Evolutionary conservation across 2,113 vertebrate genomes (phyloP), one percentile per base, ranked within the genome.

Genomic region (Acinonyx jubatus): DNA sequence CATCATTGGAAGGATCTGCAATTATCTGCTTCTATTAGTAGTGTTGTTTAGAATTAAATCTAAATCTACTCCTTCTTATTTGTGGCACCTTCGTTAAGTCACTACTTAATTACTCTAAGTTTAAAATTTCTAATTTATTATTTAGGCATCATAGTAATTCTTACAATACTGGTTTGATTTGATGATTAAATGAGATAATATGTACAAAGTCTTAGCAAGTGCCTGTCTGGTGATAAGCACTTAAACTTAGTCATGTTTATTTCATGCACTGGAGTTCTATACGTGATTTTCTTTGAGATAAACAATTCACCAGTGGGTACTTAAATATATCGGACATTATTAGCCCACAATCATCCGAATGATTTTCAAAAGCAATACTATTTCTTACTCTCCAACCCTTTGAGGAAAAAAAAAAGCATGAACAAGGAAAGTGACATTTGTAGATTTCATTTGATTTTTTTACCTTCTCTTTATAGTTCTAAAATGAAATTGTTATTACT

Each of bases 401-500:
- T 66, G 65, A 96, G 21, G 25, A 74, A 92, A 95, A 90, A 29
- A 74, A 92, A 95, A 90, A 57, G 23, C 10, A 66, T 74, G 48
- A 97, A 71, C 38, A 96, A 96, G 19, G 5, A 79, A 91, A 87
- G 7, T 92, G 87, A 57, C 25, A 96, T 76, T 76, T 80, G 16
- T 45, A 89, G 5, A 38, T 91, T 66, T 88, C 13, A 33, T 84
- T 89, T 82, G 25, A 79, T 48, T 81, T 98, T 90, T 96, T 96
- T 50, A 74, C 29, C 79, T 69, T 91, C 80, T 90, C 2, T 86
- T 96, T 83, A 73, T 0, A 76, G n/a, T 57, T 9, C 19, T 23
- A 31, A 83, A 97, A 63, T 92, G 71, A 97, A 95, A 96, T 61
- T 89, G n/a, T 82, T 97, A 80, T 96, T 87, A 84, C 57, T 94